Base-by-base conservation (phyloP, 2,113 vertebrate genomes). In the Saguinus imperator region DNA sequence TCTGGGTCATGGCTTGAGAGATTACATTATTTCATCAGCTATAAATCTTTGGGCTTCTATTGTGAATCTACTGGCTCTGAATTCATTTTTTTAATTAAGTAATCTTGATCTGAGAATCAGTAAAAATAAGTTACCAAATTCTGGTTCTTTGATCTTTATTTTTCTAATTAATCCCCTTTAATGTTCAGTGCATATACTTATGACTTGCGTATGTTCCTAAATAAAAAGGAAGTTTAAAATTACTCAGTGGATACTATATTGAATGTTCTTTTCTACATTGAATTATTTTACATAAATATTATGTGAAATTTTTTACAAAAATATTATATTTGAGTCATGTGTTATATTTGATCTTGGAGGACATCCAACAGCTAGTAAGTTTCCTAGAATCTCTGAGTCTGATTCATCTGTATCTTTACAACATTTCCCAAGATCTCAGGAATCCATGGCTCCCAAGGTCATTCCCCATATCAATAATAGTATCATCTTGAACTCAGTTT, bases 361-460 rank as follows among this genome's bases (percentile, higher is more conserved):
- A 80, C 45, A 83, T 91, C 89, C 79, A 61, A 84, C 1, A 87
- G 61, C n/a, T 61, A 79, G n/a, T 8, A 48, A 32, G 75, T 92
- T 92, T 92, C 84, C 84, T 94, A 58, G 79, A 95, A 75, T 70
- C n/a, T 91, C 92, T 32, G 27, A 91, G 40, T 68, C 66, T 94
- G 35, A 86, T 89, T 87, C 27, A 18, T 37, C 58, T 92, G 45
- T 52, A 25, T 73, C 64, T 87, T 87, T 92, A 23, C 6, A 45
- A 94, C 16, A 68, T 92, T 92, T 97, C 23, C 66, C 17, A 32
- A 89, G 87, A 76, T 32, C 20, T 81, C 61, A 45, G 20, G 55
- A 76, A 50, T 58, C 61, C 14, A 1, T 23, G 43, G 23, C 64
- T 84, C 37, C 83, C 32, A 16, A 87, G 29, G 83, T 32, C n/a